Evolutionary conservation across 2,888 invertebrate genomes (phyloP).

Genomic region (Brachyptera putata): DNA sequence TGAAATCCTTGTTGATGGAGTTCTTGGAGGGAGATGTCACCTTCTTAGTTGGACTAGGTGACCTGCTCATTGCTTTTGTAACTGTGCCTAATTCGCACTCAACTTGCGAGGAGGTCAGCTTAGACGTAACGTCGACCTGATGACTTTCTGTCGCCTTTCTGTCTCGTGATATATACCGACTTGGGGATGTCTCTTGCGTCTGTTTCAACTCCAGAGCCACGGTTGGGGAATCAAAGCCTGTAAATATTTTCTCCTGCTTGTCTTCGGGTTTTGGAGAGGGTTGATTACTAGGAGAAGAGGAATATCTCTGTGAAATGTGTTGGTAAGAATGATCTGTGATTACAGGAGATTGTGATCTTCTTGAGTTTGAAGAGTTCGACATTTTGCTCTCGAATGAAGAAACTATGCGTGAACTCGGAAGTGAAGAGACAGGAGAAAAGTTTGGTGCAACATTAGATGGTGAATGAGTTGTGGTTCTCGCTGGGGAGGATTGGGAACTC

Average conservation of each 20-base stretch:
- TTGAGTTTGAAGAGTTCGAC: neutral
- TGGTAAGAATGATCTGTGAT: neutral
- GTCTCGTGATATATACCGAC: no score
- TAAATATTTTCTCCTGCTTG: no score
- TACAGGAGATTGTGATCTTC: neutral
- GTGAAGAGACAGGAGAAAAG: no score
- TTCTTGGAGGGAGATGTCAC: constrained; percentile 5
- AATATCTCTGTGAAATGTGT: neutral
- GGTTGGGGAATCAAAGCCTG: neutral
- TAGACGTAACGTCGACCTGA: neutral
- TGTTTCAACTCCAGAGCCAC: neutral
- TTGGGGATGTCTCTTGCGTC: neutral
- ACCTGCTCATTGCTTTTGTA: neutral
- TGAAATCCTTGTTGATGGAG: constrained; percentile 1
- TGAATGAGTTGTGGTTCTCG: neutral
- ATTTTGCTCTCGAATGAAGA: neutral
- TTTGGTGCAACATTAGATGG: neutral
- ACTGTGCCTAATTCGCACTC: neutral
- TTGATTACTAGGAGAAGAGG: neutral
- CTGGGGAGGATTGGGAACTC: neutral
- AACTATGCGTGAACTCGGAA: neutral
- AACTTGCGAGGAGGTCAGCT: neutral
- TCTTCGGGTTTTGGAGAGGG: neutral
- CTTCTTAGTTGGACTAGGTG: neutral
- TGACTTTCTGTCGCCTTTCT: no score